Percentiles rank a stretch among this genome's conserved stretches.
These are phyloP conservation scores for Volucella bombylans DNA, from an alignment of 2,888 invertebrate genomes.

Conservation along the genomic window DNA sequence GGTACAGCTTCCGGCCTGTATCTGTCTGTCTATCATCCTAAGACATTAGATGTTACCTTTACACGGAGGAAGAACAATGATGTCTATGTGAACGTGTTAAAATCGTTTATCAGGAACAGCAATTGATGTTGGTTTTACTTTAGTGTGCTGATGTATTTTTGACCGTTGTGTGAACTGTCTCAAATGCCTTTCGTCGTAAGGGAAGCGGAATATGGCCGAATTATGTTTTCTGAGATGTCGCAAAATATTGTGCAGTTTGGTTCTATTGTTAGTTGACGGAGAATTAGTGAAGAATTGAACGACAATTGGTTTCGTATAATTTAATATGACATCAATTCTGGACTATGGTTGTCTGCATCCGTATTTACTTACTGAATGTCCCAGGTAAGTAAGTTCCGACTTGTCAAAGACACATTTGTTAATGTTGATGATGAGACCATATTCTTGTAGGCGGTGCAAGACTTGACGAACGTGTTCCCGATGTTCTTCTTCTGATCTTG, in stretches of 20 bases:
- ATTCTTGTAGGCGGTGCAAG: constrained; percentile 7
- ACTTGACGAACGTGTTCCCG: neutral
- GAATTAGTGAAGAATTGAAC: neutral
- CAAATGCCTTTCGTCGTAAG: no score
- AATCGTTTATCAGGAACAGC: constrained; percentile 11
- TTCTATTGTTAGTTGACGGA: no score
- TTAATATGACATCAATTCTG: constrained; percentile 4
- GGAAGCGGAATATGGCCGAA: no score
- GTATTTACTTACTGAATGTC: constrained; percentile 13
- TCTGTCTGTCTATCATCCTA: neutral
- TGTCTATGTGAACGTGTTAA: neutral
- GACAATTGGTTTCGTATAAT: constrained; percentile 20
- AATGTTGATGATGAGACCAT: constrained; percentile 13
- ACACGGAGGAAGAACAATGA: neutral
- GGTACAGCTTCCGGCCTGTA: no score
- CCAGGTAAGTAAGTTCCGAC: neutral
- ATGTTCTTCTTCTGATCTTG: constrained; percentile 11
- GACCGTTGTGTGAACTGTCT: neutral
- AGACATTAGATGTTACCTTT: neutral
- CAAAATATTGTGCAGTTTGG: no score
- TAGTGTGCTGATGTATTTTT: constrained; percentile 13
- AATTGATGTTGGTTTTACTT: constrained; percentile 11
- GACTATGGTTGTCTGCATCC: constrained; percentile 48
- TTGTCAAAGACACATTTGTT: neutral
- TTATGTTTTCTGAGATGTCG: no score